These are phyloP conservation scores for Chrysogorgia sp. DNA, from an alignment of 92 coral and sea anemone genomes.

Conservation along the genomic window DNA sequence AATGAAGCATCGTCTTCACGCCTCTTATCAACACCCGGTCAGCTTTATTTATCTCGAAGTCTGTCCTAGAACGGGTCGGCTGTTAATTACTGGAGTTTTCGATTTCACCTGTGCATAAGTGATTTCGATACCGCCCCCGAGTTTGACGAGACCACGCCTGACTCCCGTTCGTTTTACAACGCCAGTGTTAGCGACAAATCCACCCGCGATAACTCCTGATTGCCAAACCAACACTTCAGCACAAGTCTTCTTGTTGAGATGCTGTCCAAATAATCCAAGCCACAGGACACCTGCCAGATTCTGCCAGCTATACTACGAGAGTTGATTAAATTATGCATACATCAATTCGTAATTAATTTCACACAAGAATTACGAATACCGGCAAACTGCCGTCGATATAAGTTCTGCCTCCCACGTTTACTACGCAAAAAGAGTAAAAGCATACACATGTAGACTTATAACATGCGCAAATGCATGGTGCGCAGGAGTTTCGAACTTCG, in stretches of 20 bases:
- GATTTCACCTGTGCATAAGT: background rate
- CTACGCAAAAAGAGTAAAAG: background rate
- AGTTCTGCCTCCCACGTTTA: background rate
- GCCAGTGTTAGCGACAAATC: too few relatives aligned
- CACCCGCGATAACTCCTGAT: background rate
- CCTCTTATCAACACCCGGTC: background rate
- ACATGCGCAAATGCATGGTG: background rate
- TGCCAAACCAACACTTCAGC: background rate
- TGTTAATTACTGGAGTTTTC: background rate
- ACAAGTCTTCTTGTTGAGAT: background rate
- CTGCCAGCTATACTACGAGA: background rate
- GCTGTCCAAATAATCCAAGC: background rate
- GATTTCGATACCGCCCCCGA: background rate
- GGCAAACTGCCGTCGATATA: background rate
- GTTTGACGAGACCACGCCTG: too few relatives aligned
- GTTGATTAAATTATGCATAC: background rate
- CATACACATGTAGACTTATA: background rate
- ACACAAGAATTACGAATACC: background rate
- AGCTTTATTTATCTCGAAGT: background rate
- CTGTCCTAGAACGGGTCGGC: background rate
- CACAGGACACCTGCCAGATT: background rate
- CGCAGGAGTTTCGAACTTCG: background rate
- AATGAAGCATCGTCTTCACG: constrained; percentile 10
- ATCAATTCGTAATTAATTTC: background rate
- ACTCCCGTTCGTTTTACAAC: too few relatives aligned